Conservation (phyloP, 2,113 vertebrate genomes). For the Forbesichthys papilliferus region DNA sequence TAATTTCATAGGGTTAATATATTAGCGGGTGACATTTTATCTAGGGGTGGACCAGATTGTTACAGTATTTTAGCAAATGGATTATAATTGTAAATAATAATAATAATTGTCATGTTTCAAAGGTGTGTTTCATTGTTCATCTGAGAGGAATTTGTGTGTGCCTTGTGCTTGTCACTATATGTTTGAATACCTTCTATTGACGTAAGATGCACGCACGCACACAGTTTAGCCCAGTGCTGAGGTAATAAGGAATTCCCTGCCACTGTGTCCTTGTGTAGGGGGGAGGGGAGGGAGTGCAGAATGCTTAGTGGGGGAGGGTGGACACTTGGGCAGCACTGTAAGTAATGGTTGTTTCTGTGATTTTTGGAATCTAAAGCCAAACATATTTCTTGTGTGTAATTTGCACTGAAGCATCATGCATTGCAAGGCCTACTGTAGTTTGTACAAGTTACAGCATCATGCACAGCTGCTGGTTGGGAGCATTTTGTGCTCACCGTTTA, state of each 20-base stretch:
- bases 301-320: conserved; percentile 25
- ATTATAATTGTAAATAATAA: too few relatives aligned
- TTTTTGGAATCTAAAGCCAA: conserved; percentile 1
- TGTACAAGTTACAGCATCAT: too few relatives aligned
- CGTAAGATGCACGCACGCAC: not conserved
- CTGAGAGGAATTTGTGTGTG: conserved; percentile 6
- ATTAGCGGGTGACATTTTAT: too few relatives aligned
- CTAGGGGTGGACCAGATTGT: too few relatives aligned
- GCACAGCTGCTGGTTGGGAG: too few relatives aligned
- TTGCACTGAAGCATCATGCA: too few relatives aligned
- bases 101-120: too few relatives aligned
- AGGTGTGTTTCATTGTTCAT: not conserved
- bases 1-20: too few relatives aligned
- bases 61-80: too few relatives aligned
- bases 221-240: conserved; percentile 63
- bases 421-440: too few relatives aligned
- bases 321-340: conserved; percentile 7
- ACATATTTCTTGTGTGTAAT: not conserved
- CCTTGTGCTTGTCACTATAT: not conserved
- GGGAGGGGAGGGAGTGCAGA: conserved; percentile 41
- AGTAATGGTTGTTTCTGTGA: not conserved
- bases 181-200: not conserved
- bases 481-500: too few relatives aligned
- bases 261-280: conserved; percentile 57
- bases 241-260: conserved; percentile 82